Evolutionary conservation across 2,888 invertebrate genomes (phyloP), one percentile per base, ranked within the genome.

Genomic region (Antheraea yamamai): DNA sequence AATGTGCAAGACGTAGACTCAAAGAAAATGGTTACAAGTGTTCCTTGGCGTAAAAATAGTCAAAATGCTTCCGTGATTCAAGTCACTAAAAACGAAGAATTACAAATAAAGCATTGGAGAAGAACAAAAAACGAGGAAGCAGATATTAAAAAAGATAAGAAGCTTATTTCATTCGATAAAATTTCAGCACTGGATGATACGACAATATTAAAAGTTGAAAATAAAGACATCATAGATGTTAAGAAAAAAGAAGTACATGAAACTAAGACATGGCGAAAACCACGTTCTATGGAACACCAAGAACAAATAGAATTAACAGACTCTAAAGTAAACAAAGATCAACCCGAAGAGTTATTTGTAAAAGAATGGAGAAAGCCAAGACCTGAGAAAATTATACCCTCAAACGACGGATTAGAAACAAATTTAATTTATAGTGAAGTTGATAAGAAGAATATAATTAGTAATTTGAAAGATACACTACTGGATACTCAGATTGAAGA

Each of bases 1-100:
- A 88, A 87, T 77, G 75, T 85, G 73, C 87, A 93, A 81, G 89
- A 93, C 68, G 78, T 89, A 35, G 87, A 92, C 75, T 86, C 87
- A 8, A 91, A 83, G 77, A 88, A 87, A 81, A 78, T 85, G 14
- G 78, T 79, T 10, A 79, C 79, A 30, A 83, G 83, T 72, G 88
- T 90, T 8, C 94, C 94, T 2, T 95, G 95, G 94, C 90, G 95
- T n/a, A 87, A 79, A 75, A 84, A 85, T 78, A 81, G 78, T 74
- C 81, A 83, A 78, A 77, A 74, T n/a, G 82, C 84, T 72, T 76
- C 73, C 30, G 78, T 20, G 78, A 82, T 74, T 79, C 78, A 26
- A 79, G 74, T 26, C 72, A 83, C 79, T 80, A 79, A 75, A 39
- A 81, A 80, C 78, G 81, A 86, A 76, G 83, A 87, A 75, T 72